phyloP scores from a whole-genome alignment of 2,888 invertebrate species.

The Eupeodes luniger region DNA sequence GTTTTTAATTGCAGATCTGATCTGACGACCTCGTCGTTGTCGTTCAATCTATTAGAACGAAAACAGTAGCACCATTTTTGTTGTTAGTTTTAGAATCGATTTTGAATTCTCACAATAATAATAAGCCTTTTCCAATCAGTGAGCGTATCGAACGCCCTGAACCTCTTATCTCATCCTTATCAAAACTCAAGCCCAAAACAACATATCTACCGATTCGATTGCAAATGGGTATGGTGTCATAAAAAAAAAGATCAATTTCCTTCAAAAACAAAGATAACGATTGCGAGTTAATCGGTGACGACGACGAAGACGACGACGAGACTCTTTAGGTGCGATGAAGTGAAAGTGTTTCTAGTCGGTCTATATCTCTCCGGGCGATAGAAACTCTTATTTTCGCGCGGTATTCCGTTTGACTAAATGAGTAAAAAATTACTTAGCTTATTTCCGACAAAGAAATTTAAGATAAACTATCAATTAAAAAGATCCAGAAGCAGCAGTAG shows the following conservation, averaged over 20 bases:
- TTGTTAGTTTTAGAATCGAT: neutral
- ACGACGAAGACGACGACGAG: neutral
- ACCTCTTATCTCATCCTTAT: constrained; percentile 12
- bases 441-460: constrained; percentile 37
- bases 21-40: constrained; percentile 15
- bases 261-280: neutral
- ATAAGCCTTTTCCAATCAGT: neutral
- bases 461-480: neutral
- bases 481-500: neutral
- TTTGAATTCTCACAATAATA: neutral
- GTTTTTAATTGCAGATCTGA: constrained; percentile 57
- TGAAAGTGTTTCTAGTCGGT: constrained; percentile 43
- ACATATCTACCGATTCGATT: neutral
- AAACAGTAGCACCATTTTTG: neutral
- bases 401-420: constrained; percentile 61
- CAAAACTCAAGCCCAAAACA: constrained; percentile 2
- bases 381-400: constrained; percentile 11
- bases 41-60: neutral
- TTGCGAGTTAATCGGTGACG: constrained; percentile 6
- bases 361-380: constrained; percentile 21
- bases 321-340: constrained; percentile 33
- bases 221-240: constrained; percentile 11
- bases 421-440: constrained; percentile 52
- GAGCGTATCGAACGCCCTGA: neutral
- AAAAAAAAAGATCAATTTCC: constrained; percentile 16